phyloP scores from a whole-genome alignment of 2,888 invertebrate species.

The Mactromeris polynyma region DNA sequence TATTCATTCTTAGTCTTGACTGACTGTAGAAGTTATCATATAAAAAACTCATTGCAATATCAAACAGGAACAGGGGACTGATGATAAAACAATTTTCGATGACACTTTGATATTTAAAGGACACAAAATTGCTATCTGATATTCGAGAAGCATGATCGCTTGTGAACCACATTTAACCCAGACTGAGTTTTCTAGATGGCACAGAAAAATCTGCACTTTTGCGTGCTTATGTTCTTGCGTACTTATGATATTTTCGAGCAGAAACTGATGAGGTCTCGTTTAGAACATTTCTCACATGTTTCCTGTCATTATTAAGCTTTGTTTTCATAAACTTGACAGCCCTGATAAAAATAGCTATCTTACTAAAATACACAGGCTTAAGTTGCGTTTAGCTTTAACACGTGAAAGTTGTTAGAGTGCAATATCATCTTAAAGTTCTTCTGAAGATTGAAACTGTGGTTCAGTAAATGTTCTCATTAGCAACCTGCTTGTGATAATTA shows the following conservation, averaged over 20 bases:
- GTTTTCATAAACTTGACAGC: constrained; percentile 5
- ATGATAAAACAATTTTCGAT: no score
- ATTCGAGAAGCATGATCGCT: neutral
- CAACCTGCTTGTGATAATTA: neutral
- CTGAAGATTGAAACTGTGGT: neutral
- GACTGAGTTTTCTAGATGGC: neutral
- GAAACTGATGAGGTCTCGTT: neutral
- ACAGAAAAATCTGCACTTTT: neutral
- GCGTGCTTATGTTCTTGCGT: neutral
- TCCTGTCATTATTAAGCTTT: neutral
- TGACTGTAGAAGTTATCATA: no score
- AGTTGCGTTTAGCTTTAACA: neutral
- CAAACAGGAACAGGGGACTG: no score
- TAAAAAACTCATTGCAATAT: no score
- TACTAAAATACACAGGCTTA: neutral
- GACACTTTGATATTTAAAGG: neutral
- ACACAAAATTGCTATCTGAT: neutral
- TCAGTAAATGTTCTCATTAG: neutral
- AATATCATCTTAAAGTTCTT: neutral
- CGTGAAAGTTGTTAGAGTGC: neutral
- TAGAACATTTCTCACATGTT: neutral
- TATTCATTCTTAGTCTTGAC: no score
- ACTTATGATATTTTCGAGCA: neutral
- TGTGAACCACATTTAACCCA: no score
- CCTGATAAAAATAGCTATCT: neutral